Percentiles rank a stretch among this genome's conserved stretches.
Evolutionary conservation across 2,888 invertebrate genomes (phyloP).

Genomic region (Eumacrocentrus americanus): DNA sequence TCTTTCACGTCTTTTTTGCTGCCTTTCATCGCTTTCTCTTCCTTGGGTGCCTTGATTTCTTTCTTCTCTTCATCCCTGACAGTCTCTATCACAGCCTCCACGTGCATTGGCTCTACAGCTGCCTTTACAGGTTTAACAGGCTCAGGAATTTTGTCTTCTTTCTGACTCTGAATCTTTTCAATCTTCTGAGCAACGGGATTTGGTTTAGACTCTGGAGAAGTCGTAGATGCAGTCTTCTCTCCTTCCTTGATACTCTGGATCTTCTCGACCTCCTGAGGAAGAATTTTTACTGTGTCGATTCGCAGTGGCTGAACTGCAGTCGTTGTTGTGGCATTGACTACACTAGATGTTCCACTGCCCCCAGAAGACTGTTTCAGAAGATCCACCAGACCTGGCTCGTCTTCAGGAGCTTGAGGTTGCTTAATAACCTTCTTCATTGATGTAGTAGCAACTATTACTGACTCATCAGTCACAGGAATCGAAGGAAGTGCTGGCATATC

Average conservation of each 20-base stretch:
- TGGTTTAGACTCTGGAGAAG: neutral
- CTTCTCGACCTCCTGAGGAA: conserved; percentile 23
- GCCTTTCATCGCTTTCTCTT: neutral
- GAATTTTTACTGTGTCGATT: conserved; percentile 48
- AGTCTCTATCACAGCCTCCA: conserved; percentile 10
- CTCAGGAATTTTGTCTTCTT: neutral
- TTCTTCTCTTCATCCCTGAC: neutral
- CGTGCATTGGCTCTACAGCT: conserved; percentile 6
- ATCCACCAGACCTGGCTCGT: conserved; percentile 45
- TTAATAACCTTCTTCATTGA: neutral
- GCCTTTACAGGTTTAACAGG: neutral
- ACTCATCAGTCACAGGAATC: neutral
- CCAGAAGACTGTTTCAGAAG: conserved; percentile 51
- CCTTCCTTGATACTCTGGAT: conserved; percentile 10
- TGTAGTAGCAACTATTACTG: neutral
- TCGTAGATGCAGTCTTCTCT: conserved; percentile 13
- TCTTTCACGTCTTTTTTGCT: conserved; percentile 4
- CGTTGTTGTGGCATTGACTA: conserved; percentile 56
- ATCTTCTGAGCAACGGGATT: neutral
- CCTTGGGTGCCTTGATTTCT: too few species aligned
- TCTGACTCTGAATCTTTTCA: neutral
- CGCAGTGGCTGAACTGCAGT: conserved; percentile 55
- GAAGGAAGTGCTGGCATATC: neutral
- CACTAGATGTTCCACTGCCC: conserved; percentile 52
- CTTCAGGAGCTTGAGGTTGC: neutral